Evolutionary conservation across 2,888 invertebrate genomes (phyloP), one percentile per base, ranked within the genome.

Genomic region (Oligia fasciuncula): DNA sequence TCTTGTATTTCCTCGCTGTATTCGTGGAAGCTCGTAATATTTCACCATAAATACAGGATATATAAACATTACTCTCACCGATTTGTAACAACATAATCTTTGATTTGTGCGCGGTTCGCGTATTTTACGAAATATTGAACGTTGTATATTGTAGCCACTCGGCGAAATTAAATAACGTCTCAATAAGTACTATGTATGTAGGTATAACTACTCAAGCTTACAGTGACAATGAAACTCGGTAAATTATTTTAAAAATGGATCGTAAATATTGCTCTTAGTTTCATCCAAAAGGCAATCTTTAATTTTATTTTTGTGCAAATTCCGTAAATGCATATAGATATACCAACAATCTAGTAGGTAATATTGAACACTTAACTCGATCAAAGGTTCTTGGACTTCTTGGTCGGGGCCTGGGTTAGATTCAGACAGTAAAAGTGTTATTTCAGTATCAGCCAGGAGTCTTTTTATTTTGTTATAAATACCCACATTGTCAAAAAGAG

Each of bases 41-140:
- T 70, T 73, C 63, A 54, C 62, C 40, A 70, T 51, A 57, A 76
- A 74, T 51, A 73, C 49, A 62, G 72, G 72, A 76, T 76, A 82
- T 76, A 82, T 66, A 60, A 76, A 69, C 86, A 73, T 82, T 54
- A 76, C 43, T 83, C 76, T 67, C 14, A 67, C 66, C 69, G 66
- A 86, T 83, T 84, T 84, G 83, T 86, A 77, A 71, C 83, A 70
- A 73, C 66, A 60, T 84, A 84, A 84, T 84, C 83, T 63, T 73
- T 84, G 86, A 86, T 84, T 84, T 84, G 66, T 86, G 83, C 1
- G 17, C 49, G 9, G 23, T 71, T 73, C 35, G 65, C 23, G 70
- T 73, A 82, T 72, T 82, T 83, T 73, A 49, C 72, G 83, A 73
- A 73, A 66, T 73, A 67, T 73, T 63, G 19, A 23, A 70, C 60